Evolutionary conservation across 2,797 vertebrate genomes (phyloP), one percentile per base, ranked within the genome.

Genomic region (Pogoniulus pusillus): DNA sequence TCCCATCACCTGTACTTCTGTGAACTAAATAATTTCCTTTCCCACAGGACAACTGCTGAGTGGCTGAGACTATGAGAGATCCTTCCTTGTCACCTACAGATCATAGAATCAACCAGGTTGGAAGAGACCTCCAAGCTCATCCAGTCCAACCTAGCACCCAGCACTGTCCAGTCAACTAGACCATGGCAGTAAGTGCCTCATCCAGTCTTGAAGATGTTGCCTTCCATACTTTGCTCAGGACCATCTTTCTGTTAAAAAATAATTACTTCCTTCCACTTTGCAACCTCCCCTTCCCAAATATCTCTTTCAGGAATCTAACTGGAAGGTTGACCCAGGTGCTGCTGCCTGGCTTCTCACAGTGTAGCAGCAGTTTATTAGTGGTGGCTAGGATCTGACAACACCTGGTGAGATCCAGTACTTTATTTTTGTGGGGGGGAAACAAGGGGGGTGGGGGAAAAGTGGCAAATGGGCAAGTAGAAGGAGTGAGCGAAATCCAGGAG

Each of bases 231-330:
- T 73, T 6, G 73, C 15, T 87, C 68, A 82, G 70, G 45, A 53
- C 6, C 6, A 7, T 27, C 14, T 53, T 63, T 69, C 39, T 3
- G 0, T n/a, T n/a, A n/a, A n/a, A n/a, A n/a, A n/a, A n/a, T n/a
- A n/a, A 18, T 59, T 55, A 34, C 5, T 93, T 55, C 16, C 51
- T 66, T 78, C 24, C 29, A n/a, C 13, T 77, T 87, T 37, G 20
- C 32, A 82, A 10, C 10, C 22, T 85, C 12, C 15, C 27, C 10
- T 75, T 29, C 27, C 19, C 54, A 79, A 79, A 68, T 34, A 18
- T 16, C 58, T 72, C 15, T 7, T 68, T 83, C 72, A 69, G 30
- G 70, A 13, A 73, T 70, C 60, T 54, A 43, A n/a, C 8, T 49
- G 12, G 13, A 71, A 72, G 14, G 7, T 11, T 85, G 30, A 5